phyloP scores from a whole-genome alignment of 2,888 invertebrate genomes.

The Gryllus longicercus region DNA sequence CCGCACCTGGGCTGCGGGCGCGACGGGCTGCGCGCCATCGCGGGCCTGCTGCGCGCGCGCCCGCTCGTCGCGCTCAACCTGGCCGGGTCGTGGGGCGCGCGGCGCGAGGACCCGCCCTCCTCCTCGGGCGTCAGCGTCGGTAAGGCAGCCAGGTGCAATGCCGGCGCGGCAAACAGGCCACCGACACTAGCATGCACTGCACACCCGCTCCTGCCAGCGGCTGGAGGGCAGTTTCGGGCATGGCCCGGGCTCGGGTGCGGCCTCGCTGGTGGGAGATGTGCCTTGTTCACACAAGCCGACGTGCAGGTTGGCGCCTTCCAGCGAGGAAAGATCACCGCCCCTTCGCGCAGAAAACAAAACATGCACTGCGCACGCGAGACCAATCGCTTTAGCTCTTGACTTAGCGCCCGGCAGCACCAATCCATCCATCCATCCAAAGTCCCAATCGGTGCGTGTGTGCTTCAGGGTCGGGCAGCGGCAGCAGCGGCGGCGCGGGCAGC shows the following conservation, averaged over 20 bases:
- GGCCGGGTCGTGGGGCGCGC: slow-evolving; percentile 53
- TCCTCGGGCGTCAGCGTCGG: slow-evolving; percentile 54
- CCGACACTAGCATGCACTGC: neutral
- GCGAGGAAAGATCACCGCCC: no score
- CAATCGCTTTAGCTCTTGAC: no score
- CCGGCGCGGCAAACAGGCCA: no score
- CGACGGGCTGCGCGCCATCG: slow-evolving; percentile 53
- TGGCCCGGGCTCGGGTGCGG: no score
- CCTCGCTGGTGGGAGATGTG: no score
- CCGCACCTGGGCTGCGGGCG: slow-evolving; percentile 56
- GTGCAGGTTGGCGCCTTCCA: no score
- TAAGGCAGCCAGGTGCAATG: slow-evolving; percentile 40
- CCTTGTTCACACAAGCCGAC: no score
- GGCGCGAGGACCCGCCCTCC: slow-evolving; percentile 52
- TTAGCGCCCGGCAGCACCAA: no score
- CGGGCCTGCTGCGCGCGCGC: slow-evolving; percentile 50
- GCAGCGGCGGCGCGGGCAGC: slow-evolving; percentile 35
- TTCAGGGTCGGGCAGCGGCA: slow-evolving; percentile 37
- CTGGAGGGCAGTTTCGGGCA: no score
- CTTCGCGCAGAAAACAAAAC: no score
- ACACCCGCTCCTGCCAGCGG: neutral
- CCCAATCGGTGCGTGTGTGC: neutral
- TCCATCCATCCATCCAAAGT: neutral
- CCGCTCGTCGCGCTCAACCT: slow-evolving; percentile 53
- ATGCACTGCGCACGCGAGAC: no score